A percentile compares a stretch with the other conserved stretches of the same genome.
Evolutionary conservation across 2,113 vertebrate species (phyloP).

Genomic region (Glaucomys volans): DNA sequence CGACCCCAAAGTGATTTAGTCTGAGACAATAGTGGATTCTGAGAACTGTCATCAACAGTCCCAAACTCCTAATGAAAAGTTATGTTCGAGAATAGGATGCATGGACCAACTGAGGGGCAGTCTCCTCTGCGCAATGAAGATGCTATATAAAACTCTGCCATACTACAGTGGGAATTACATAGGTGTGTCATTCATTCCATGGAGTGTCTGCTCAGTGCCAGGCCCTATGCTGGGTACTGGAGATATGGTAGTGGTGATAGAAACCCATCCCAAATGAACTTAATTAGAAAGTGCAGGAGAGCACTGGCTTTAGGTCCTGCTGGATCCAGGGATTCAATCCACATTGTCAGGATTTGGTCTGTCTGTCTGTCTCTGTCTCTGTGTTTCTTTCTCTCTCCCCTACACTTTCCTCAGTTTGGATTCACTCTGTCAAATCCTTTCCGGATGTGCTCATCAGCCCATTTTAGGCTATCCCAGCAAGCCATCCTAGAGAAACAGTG

Average conservation of each 20-base stretch:
- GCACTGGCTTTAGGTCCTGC: neutral
- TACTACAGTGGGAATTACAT: neutral
- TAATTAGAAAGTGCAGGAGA: neutral
- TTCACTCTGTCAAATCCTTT: conserved; percentile 47
- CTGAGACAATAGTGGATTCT: conserved; percentile 30
- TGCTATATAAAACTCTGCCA: neutral
- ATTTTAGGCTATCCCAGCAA: neutral
- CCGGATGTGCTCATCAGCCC: neutral
- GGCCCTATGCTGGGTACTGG: neutral
- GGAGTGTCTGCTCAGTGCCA: neutral
- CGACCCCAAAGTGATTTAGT: conserved; percentile 26
- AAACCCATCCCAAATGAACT: neutral
- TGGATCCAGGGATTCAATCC: neutral
- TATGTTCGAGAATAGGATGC: neutral
- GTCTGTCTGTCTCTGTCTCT: neutral
- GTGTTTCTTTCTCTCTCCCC: too few relatives aligned
- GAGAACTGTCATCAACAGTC: conserved; percentile 23
- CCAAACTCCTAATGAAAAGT: conserved; percentile 35
- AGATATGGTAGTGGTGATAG: neutral
- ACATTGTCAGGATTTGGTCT: neutral
- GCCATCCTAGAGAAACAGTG: neutral
- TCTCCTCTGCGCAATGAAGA: neutral
- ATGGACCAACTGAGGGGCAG: neutral
- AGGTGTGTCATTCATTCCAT: neutral
- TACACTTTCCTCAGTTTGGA: neutral